Evolutionary conservation across 1,140 invertebrate species (phyloP).

Genomic region (Meloidogyne floridensis): DNA sequence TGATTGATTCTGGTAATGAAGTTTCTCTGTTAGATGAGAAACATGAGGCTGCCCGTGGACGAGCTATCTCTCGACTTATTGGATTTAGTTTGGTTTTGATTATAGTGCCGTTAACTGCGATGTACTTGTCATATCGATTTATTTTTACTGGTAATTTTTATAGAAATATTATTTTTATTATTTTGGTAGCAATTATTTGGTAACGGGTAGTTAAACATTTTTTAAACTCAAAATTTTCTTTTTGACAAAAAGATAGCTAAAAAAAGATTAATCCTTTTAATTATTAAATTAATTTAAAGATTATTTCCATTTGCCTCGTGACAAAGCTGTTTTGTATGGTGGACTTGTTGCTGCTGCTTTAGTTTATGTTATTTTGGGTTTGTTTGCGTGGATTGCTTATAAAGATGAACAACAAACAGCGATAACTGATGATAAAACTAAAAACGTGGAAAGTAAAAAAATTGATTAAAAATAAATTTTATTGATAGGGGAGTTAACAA

Average conservation of each 20-base stretch:
- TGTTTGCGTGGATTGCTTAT: slow-evolving; percentile 52
- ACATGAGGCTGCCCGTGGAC: slow-evolving; percentile 11
- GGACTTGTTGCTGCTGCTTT: slow-evolving; percentile 38
- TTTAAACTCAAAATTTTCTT: too few relatives aligned
- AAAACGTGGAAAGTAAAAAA: background rate
- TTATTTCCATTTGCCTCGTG: slow-evolving; percentile 38
- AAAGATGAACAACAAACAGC: slow-evolving; percentile 37
- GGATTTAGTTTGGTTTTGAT: slow-evolving; percentile 44
- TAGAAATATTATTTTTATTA: background rate
- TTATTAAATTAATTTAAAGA: slow-evolving; percentile 14
- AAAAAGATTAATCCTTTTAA: too few relatives aligned
- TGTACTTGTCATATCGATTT: slow-evolving; percentile 45
- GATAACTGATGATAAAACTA: background rate
- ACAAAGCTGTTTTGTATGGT: slow-evolving; percentile 45
- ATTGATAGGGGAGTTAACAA: background rate
- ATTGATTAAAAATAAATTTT: background rate
- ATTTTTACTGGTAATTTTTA: slow-evolving; percentile 40
- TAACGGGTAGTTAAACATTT: background rate
- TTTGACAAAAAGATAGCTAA: too few relatives aligned
- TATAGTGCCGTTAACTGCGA: slow-evolving; percentile 41
- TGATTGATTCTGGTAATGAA: background rate
- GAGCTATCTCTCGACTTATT: slow-evolving; percentile 43
- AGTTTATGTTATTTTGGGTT: slow-evolving; percentile 43
- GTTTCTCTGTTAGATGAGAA: background rate
- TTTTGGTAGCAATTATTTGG: background rate